These are phyloP conservation scores for Drosophila funebris DNA, from an alignment of 1,140 invertebrate species.

Conservation along the genomic window DNA sequence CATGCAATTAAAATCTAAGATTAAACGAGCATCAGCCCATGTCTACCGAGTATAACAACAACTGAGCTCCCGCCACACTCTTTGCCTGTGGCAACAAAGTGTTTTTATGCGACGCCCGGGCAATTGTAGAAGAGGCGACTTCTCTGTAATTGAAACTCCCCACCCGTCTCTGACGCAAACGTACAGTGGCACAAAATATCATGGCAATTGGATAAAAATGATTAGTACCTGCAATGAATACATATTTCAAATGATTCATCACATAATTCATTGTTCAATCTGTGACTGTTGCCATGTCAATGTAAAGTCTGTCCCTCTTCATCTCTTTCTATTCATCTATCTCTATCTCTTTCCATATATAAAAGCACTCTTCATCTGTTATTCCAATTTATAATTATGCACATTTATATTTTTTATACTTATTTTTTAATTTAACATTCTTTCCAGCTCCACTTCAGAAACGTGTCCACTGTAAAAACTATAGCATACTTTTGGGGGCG, in stretches of 20 bases:
- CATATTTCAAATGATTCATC: not conserved
- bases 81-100: conserved; percentile 57
- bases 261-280: conserved; percentile 14
- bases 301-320: not conserved
- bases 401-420: too few species aligned
- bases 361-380: too few species aligned
- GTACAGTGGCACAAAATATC: conserved; percentile 27
- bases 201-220: not conserved
- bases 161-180: conserved; percentile 13
- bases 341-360: not conserved
- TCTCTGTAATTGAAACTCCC: conserved; percentile 42
- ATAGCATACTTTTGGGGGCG: not conserved
- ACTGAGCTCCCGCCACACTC: not conserved
- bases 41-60: conserved; percentile 14
- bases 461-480: not conserved
- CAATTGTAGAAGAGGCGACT: conserved; percentile 44
- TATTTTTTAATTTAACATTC: too few species aligned
- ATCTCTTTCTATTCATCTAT: not conserved
- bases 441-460: not conserved
- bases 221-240: not conserved
- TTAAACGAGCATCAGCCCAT: conserved; percentile 64
- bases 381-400: too few species aligned
- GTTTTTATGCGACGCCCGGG: conserved; percentile 63
- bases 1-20: conserved; percentile 76
- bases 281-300: not conserved